Conservation (phyloP, 2,113 vertebrate species). For the Trichechus manatus region DNA sequence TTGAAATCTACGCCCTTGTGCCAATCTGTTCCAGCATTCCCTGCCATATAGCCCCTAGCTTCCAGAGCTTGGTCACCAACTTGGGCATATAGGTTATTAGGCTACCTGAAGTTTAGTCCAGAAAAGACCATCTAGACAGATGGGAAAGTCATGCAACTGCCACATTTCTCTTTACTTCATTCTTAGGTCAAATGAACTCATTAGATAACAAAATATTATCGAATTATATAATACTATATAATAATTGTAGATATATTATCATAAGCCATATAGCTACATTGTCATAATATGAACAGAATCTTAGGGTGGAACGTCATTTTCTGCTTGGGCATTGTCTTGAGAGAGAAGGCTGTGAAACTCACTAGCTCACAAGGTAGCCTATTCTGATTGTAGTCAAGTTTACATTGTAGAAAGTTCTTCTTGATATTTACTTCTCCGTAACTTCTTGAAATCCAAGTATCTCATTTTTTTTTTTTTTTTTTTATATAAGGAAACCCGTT, state of each 20-base stretch:
- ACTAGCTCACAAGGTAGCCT: background rate
- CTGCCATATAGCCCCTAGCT: background rate
- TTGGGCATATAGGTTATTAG: background rate
- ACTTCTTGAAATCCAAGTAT: background rate
- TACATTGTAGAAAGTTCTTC: constrained; percentile 17
- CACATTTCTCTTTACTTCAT: background rate
- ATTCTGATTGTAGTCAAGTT: background rate
- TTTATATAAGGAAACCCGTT: no score
- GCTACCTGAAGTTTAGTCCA: background rate
- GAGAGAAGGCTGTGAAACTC: background rate
- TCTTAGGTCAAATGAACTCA: background rate
- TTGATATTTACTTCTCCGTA: background rate
- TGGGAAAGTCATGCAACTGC: background rate
- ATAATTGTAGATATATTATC: background rate
- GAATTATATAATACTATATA: background rate
- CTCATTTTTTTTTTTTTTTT: no score
- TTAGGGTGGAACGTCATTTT: background rate
- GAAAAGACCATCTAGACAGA: background rate
- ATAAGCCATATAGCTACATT: background rate
- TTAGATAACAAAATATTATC: background rate
- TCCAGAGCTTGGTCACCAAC: background rate
- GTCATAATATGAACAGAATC: background rate
- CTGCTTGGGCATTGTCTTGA: background rate
- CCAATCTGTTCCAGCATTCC: background rate
- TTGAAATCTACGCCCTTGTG: background rate